Evolutionary conservation across 64 coral and sea anemone genomes (phyloP), one percentile per base, ranked within the genome.

Genomic region (Acropora tenuis): DNA sequence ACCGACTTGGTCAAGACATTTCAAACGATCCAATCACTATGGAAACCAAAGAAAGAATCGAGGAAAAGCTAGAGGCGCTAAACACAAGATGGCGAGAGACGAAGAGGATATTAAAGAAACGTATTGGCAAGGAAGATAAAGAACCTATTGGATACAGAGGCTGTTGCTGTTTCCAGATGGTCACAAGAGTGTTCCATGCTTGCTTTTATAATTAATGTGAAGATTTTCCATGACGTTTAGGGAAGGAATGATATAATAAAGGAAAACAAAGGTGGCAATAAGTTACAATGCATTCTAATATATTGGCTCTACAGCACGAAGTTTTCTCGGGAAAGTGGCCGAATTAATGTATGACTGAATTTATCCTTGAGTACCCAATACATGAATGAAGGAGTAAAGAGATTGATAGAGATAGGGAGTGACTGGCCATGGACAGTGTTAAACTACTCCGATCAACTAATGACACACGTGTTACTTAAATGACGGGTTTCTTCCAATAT

Each of bases 1-100:
- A 91, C 43, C 60, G 84, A 66, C 79, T 85, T 43, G 90, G 90
- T 4, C 69, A 91, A 18, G 90, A 91, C 65, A 85, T 91, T 60
- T 77, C 66, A 41, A 77, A 13, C 4, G 69, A 84, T 30, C 59
- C 80, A 6, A 18, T 66, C 3, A 63, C 76, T 72, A 76, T 76
- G 59, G n/a, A 72, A 6, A 65, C 43, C 3, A 57, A 73, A 0
- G 74, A 85, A 49, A 8, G 41, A 4, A 74, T 84, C 61, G 73
- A 91, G 10, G 73, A 83, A 10, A 61, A 84, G 75, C 50, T 91
- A 9, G 40, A 65, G n/a, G 72, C 49, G 10, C 57, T 91, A 44
- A 91, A 91, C 58, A 84, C 8, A 69, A 84, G 55, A 63, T 91
- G 90, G 90, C 55, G 40, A 0, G 80, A 91, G 1, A 76, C 79